phyloP scores from a whole-genome alignment of 2,797 vertebrate species.

The Platalea minor region DNA sequence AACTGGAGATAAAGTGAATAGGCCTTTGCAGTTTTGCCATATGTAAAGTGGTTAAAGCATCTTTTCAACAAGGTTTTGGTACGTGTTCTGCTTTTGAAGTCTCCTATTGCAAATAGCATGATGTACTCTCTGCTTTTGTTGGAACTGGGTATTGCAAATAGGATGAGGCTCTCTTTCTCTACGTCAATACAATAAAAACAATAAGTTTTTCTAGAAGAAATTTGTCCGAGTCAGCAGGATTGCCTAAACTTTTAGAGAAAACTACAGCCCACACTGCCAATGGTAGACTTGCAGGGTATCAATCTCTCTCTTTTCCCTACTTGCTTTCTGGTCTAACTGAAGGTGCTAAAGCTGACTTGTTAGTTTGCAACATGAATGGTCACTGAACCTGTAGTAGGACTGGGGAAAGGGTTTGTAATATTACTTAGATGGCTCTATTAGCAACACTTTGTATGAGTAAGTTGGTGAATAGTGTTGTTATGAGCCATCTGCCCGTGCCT shows the following conservation, averaged over 20 bases:
- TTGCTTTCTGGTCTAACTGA: not conserved
- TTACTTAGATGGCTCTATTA: not conserved
- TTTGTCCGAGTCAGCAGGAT: not conserved
- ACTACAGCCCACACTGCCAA: accelerated
- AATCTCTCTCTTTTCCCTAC: not conserved
- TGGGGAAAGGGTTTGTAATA: not conserved
- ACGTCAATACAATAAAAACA: not conserved
- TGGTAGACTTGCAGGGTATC: not conserved
- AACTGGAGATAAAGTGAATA: not conserved
- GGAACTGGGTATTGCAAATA: not conserved
- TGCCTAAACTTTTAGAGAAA: not conserved
- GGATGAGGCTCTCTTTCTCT: not conserved
- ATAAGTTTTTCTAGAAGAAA: not conserved
- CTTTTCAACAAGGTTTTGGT: not conserved
- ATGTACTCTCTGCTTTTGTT: not conserved
- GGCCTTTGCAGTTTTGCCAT: not conserved
- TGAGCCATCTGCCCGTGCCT: not conserved
- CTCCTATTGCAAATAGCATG: not conserved
- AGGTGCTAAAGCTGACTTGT: not conserved
- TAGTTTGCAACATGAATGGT: not conserved
- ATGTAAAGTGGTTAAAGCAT: not conserved
- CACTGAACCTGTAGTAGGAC: not conserved
- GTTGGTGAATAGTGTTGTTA: not conserved
- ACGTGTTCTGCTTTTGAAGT: not conserved
- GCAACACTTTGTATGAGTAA: not conserved